Evolutionary conservation across 2,113 vertebrate genomes (phyloP).

Genomic region (Electrona antarctica): DNA sequence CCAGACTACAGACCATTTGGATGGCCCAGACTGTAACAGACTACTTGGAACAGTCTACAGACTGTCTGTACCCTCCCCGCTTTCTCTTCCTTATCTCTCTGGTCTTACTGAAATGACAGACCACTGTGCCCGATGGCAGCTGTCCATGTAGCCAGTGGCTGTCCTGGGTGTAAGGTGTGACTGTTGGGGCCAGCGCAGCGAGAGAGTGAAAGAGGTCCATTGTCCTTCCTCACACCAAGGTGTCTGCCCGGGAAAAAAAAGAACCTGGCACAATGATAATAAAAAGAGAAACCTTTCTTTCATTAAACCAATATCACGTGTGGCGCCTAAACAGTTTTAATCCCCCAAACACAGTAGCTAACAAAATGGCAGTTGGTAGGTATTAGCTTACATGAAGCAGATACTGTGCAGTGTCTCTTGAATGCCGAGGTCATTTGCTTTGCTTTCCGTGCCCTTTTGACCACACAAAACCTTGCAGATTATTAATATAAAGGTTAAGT

Average conservation of each 20-base stretch:
- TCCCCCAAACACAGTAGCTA: conserved; percentile 4
- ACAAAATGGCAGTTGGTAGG: conserved; percentile 1
- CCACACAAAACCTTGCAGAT: not conserved
- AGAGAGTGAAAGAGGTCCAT: conserved; percentile 54
- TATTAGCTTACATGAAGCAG: conserved; percentile 9
- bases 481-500: not conserved
- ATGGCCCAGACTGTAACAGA: too few relatives aligned
- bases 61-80: not conserved
- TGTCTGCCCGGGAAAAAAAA: conserved; percentile 52
- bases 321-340: conserved; percentile 34
- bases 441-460: not conserved
- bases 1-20: too few relatives aligned
- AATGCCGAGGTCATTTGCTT: not conserved
- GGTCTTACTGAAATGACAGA: conserved; percentile 23
- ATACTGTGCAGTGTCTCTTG: not conserved
- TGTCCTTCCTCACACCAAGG: conserved; percentile 57
- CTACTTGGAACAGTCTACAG: too few relatives aligned
- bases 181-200: conserved; percentile 44
- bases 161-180: conserved; percentile 58
- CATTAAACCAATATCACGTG: not conserved
- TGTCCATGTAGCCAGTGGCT: conserved; percentile 61
- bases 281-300: conserved; percentile 5
- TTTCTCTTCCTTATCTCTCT: conserved; percentile 21
- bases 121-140: conserved; percentile 64
- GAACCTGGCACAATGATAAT: conserved; percentile 1